Base-by-base conservation (phyloP, 2,888 invertebrate species). In the Machimus atricapillus region DNA sequence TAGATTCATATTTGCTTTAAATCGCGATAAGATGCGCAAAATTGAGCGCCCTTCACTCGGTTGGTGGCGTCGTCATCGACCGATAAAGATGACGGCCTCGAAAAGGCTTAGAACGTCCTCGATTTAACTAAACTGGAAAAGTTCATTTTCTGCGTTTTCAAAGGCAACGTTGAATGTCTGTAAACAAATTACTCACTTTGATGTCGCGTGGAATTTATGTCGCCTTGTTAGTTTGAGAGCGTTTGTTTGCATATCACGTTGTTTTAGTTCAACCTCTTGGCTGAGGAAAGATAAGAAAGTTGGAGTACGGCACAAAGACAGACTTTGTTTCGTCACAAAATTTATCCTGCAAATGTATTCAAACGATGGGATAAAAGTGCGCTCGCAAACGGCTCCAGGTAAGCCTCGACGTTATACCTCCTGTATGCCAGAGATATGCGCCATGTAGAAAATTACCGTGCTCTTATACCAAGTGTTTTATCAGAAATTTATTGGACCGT, bases 1-100 rank as follows among this genome's bases (percentile, higher is more conserved):
- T 82, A 82, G 58, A 82, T 34, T 82, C 82, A 82, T 82, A 82
- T 82, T 82, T 82, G 40, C 66, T 34, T 52, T 82, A 58, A 78
- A 19, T 76, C 8, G 27, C 43, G 82, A 82, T 82, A 82, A 82
- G 37, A 31, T 27, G 82, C 12, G n/a, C 66, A n/a, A 82, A 27
- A 56, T 79, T 79, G 16, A 52, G 66, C 66, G 66, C 66, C 76
- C 37, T 40, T 34, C 37, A n/a, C 19, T 82, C 9, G 19, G 34
- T 12, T 37, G 19, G 16, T 58, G 23, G 23, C 37, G 58, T 82
- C 82, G 58, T 82, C 82, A 82, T 34, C 82, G 58, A 82, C 58
- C 58, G 82, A 82, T 82, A 82, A 82, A 82, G 37, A 82, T 58
- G 82, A 56, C 82, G 37, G 43, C 66, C 27, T 66, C 27, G 66